phyloP scores from a whole-genome alignment of 2,888 invertebrate genomes.

The Congeria kusceri region DNA sequence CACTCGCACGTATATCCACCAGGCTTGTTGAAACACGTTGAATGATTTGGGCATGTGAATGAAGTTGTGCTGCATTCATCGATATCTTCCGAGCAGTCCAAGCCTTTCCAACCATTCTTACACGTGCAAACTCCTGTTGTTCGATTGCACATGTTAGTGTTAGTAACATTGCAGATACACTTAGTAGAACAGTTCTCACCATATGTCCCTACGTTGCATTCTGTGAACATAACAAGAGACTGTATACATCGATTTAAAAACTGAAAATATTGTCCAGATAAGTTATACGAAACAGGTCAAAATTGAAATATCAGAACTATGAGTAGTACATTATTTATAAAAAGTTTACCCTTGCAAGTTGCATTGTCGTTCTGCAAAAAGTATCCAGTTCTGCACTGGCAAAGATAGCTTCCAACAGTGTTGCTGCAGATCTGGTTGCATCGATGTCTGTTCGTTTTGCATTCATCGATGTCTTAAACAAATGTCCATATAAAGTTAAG shows the following conservation, averaged over 20 bases:
- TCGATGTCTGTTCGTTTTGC: background rate
- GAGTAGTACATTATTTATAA: no score
- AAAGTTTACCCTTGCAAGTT: no score
- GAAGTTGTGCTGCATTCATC: conserved; percentile 37
- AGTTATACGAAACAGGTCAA: no score
- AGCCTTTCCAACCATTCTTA: conserved; percentile 37
- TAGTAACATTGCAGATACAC: conserved; percentile 25
- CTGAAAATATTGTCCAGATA: no score
- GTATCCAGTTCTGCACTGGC: background rate
- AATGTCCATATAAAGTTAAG: no score
- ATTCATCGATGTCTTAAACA: conserved; percentile 2
- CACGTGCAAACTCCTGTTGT: conserved; percentile 42
- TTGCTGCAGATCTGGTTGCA: conserved; percentile 8
- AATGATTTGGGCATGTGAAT: conserved; percentile 33
- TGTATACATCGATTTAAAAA: no score
- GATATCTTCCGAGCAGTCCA: conserved; percentile 20
- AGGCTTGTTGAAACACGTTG: conserved; percentile 41
- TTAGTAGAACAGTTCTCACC: conserved; percentile 27
- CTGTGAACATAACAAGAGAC: no score
- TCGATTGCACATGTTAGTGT: conserved; percentile 33
- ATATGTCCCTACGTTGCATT: background rate
- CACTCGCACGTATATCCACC: conserved; percentile 56
- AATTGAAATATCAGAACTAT: no score
- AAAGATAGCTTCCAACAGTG: conserved; percentile 7
- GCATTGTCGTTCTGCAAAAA: no score